Evolutionary conservation across 2,888 invertebrate species (phyloP).

Genomic region (Trichopria drosophilae): DNA sequence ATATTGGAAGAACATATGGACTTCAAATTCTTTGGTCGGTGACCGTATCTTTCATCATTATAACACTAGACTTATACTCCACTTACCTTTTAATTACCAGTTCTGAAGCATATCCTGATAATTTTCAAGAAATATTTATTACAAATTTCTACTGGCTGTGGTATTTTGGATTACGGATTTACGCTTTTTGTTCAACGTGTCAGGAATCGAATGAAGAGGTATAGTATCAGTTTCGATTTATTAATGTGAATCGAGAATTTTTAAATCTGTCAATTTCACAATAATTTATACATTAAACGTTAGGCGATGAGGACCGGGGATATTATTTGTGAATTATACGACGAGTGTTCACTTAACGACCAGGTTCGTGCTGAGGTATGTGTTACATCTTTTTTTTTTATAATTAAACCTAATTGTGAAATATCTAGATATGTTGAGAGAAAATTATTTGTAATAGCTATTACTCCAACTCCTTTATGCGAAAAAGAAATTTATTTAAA

Average conservation of each 20-base stretch:
- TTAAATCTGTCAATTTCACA: too few species aligned
- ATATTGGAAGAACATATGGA: slow-evolving; percentile 38
- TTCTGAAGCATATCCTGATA: too few species aligned
- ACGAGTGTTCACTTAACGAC: slow-evolving; percentile 39
- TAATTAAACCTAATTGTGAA: neutral
- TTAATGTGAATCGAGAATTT: neutral
- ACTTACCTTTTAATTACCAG: too few species aligned
- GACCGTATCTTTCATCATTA: slow-evolving; percentile 29
- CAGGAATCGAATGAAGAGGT: slow-evolving; percentile 34
- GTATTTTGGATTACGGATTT: too few species aligned
- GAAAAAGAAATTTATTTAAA: too few species aligned
- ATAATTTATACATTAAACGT: too few species aligned
- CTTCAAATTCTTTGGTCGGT: slow-evolving; percentile 39
- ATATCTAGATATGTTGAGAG: too few species aligned
- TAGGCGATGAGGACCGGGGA: slow-evolving; percentile 44
- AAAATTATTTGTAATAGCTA: too few species aligned
- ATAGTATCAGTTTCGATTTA: neutral
- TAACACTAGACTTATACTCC: slow-evolving; percentile 37
- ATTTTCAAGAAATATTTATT: too few species aligned
- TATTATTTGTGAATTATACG: slow-evolving; percentile 45
- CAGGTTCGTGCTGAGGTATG: slow-evolving; percentile 42
- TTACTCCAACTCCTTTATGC: too few species aligned
- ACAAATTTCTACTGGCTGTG: too few species aligned
- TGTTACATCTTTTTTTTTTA: neutral
- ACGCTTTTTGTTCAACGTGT: too few species aligned